Conservation (phyloP, 2,113 vertebrate species). For the Oplegnathus fasciatus region DNA sequence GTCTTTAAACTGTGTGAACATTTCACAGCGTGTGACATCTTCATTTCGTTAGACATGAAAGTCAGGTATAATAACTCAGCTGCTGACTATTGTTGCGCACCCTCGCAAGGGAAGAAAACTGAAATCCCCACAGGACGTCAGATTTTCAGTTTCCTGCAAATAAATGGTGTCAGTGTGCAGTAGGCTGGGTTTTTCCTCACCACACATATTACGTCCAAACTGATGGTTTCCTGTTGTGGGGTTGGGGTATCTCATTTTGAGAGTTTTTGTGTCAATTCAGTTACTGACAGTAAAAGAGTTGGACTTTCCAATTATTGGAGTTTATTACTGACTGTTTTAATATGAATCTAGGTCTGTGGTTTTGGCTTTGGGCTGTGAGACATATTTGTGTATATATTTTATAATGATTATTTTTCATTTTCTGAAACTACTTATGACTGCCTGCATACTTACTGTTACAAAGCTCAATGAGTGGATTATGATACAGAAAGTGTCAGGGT, state of each 20-base stretch:
- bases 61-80: constrained; percentile 6
- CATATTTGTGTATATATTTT: not conserved
- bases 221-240: constrained; percentile 47
- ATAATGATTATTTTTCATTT: not conserved
- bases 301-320: constrained; percentile 32
- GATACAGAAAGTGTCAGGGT: not conserved
- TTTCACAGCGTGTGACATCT: not conserved
- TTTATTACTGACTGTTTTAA: constrained; percentile 13
- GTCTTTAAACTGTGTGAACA: constrained; percentile 23
- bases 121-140: constrained; percentile 64
- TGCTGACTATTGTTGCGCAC: constrained; percentile 2
- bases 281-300: constrained; percentile 31
- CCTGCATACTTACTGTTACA: not conserved
- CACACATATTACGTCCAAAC: constrained; percentile 49
- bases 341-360: not conserved
- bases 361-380: not conserved
- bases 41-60: constrained; percentile 21
- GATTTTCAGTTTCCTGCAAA: constrained; percentile 60
- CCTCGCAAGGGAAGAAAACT: not conserved
- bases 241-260: constrained; percentile 63
- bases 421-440: constrained; percentile 9
- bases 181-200: constrained; percentile 57
- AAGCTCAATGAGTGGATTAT: not conserved
- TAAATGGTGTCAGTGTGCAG: constrained; percentile 37
- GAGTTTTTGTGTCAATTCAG: constrained; percentile 41